phyloP scores from a whole-genome alignment of 2,113 vertebrate species.

The Gnathonemus longibarbis region DNA sequence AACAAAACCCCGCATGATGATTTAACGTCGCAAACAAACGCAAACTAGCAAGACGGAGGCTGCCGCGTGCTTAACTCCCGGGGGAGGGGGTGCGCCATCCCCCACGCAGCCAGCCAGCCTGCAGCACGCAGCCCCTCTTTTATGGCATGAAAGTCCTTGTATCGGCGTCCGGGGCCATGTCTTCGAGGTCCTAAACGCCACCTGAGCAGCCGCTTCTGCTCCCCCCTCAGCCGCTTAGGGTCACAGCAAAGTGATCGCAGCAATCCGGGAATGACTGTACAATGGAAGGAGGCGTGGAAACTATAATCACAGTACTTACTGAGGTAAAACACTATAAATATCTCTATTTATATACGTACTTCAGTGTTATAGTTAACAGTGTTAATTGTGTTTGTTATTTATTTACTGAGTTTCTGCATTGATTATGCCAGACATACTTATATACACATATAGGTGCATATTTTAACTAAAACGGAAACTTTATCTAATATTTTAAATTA shows the following conservation, averaged over 20 bases:
- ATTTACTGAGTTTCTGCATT: neutral
- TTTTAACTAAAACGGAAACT: neutral
- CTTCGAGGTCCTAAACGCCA: constrained; percentile 14
- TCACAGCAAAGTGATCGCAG: neutral
- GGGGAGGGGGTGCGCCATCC: neutral
- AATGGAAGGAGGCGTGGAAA: neutral
- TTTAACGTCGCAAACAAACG: neutral
- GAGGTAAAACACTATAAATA: neutral
- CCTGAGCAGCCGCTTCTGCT: neutral
- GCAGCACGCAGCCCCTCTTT: neutral
- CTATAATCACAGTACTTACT: neutral
- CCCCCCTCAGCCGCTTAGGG: neutral
- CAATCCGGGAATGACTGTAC: neutral
- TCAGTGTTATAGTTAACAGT: neutral
- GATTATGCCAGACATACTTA: neutral
- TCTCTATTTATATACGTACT: neutral
- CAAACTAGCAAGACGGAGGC: neutral
- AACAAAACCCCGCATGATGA: neutral
- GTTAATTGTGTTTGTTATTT: neutral
- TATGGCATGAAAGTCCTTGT: neutral
- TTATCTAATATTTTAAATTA: neutral
- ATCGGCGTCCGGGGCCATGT: neutral
- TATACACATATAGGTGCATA: neutral
- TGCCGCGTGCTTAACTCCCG: neutral
- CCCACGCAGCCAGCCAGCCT: neutral